These are phyloP conservation scores for Blastomussa wellsi DNA, from an alignment of 92 coral and sea anemone genomes.

Conservation along the genomic window DNA sequence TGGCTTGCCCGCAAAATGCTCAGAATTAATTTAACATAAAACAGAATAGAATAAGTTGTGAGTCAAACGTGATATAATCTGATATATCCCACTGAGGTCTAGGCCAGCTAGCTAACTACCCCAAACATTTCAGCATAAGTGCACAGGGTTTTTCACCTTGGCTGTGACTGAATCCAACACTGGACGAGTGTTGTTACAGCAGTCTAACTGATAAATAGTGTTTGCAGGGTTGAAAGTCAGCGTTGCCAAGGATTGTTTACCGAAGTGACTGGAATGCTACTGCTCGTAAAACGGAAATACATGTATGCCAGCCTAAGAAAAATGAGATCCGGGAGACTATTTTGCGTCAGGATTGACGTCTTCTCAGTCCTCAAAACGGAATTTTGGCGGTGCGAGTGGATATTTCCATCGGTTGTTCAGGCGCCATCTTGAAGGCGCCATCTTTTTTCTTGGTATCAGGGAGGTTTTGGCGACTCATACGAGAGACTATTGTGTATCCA, in stretches of 20 bases:
- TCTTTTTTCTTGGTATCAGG: no score
- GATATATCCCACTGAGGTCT: no score
- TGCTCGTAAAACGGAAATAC: background rate
- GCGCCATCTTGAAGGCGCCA: no score
- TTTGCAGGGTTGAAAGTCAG: no score
- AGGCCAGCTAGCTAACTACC: background rate
- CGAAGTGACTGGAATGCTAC: background rate
- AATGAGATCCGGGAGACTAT: no score
- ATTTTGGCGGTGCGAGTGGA: no score
- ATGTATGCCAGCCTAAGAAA: no score
- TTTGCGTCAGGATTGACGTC: no score
- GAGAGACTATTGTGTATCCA: no score
- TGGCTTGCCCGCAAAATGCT: background rate
- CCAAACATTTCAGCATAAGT: background rate
- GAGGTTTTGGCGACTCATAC: no score
- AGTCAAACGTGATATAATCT: background rate
- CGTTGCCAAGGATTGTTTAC: conserved; percentile 2
- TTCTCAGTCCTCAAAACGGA: no score
- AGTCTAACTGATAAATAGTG: background rate
- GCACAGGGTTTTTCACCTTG: background rate
- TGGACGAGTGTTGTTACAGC: background rate
- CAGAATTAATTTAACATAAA: background rate
- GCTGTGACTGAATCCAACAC: background rate
- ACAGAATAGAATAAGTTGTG: background rate
- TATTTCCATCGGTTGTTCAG: no score